These are phyloP conservation scores for Lasioglossum baleicum DNA, from an alignment of 1,140 invertebrate genomes.

Conservation along the genomic window DNA sequence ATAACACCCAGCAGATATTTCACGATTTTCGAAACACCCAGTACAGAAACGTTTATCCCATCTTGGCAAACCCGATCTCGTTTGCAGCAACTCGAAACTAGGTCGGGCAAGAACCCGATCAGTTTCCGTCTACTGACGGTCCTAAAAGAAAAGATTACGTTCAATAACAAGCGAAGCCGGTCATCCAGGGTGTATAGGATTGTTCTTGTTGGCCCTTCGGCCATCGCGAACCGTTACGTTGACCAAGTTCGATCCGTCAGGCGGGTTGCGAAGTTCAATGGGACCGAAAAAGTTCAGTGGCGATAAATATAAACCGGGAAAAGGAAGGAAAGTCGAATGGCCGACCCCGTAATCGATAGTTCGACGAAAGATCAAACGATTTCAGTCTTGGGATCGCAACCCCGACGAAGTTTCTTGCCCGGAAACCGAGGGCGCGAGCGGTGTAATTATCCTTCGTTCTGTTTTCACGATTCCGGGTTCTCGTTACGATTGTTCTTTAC, in stretches of 20 bases:
- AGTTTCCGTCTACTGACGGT: neutral
- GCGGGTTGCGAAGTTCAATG: neutral
- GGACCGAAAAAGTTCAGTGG: constrained; percentile 9
- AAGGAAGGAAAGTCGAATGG: neutral
- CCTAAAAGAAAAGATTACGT: neutral
- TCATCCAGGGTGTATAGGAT: neutral
- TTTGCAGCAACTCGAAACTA: neutral
- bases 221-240: neutral
- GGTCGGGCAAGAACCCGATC: neutral
- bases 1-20: too few species aligned
- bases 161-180: neutral
- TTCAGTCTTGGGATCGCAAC: neutral
- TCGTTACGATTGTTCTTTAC: neutral
- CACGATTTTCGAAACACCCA: too few species aligned
- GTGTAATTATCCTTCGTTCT: constrained; percentile 40
- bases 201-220: neutral
- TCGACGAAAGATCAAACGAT: constrained; percentile 33
- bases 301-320: constrained; percentile 16
- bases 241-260: constrained; percentile 13
- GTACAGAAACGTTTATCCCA: too few species aligned
- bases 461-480: constrained; percentile 30
- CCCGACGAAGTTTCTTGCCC: neutral
- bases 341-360: neutral
- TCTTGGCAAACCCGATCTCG: too few species aligned
- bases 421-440: constrained; percentile 3